Evolutionary conservation across 2,797 vertebrate species (phyloP).

Genomic region (Hephaestus fuliginosus): DNA sequence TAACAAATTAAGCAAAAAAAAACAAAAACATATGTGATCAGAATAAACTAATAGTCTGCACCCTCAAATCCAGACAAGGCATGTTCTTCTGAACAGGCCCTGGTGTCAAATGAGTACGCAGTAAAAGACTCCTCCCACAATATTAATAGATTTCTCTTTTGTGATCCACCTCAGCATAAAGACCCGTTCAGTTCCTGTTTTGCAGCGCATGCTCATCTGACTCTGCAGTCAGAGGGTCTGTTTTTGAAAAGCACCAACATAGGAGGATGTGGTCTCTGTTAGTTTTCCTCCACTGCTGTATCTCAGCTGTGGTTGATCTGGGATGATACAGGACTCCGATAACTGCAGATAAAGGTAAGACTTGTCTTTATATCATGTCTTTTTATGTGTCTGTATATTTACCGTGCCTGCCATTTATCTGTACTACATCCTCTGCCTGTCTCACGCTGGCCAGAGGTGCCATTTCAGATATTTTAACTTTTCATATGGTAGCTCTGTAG

Average conservation of each 20-base stretch:
- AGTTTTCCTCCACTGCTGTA: constrained; percentile 32
- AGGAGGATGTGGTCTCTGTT: constrained; percentile 70
- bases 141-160: constrained; percentile 17
- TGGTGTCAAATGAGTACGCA: neutral
- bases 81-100: neutral
- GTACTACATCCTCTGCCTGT: neutral
- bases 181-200: constrained; percentile 72
- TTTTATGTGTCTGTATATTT: neutral
- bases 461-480: neutral
- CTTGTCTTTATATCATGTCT: neutral
- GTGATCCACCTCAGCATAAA: constrained; percentile 20
- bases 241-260: constrained; percentile 42
- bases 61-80: no score
- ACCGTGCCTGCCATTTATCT: neutral
- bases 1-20: no score
- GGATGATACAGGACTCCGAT: constrained; percentile 51
- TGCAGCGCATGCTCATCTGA: constrained; percentile 35
- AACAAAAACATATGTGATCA: neutral
- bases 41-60: neutral
- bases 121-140: constrained; percentile 47
- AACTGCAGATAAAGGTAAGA: constrained; percentile 57
- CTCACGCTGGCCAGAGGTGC: neutral
- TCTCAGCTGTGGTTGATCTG: constrained; percentile 29
- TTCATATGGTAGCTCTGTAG: neutral
- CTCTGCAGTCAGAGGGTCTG: constrained; percentile 38